These are phyloP conservation scores for Xerus rutilus DNA, from an alignment of 2,797 vertebrate genomes.

Conservation along the genomic window DNA sequence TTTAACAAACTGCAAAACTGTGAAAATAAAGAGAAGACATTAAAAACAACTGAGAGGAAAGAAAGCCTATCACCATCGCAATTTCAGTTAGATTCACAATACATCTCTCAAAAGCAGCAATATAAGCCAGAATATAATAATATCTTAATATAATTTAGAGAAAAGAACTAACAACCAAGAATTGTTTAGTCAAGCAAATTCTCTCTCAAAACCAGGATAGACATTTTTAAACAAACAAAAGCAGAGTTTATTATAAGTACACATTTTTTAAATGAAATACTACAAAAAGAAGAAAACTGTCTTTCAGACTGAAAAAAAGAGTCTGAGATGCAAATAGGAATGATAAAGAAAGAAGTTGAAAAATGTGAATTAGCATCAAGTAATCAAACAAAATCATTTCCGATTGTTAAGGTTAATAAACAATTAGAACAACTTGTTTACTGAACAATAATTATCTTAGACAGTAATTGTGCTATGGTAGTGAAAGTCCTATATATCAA, in stretches of 20 bases:
- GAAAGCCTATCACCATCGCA: not conserved
- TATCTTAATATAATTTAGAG: not conserved
- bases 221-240: not conserved
- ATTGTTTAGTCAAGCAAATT: not conserved
- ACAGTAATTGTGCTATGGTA: not conserved
- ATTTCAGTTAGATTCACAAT: not conserved
- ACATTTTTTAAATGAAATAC: not conserved
- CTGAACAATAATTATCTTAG: not conserved
- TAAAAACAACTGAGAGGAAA: not conserved
- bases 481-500: not conserved
- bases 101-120: constrained; percentile 23
- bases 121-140: not conserved
- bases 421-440: not conserved
- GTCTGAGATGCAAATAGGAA: not conserved
- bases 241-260: not conserved
- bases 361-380: not conserved
- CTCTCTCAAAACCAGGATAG: not conserved
- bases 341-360: not conserved
- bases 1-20: not conserved
- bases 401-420: not conserved
- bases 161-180: not conserved
- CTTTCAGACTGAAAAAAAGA: not conserved
- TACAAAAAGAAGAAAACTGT: not conserved
- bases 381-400: not conserved
- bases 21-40: constrained; percentile 5